phyloP scores from a whole-genome alignment of 37 sponge, comb jelly and placozoan genomes.

The Theonella swinhoei region DNA sequence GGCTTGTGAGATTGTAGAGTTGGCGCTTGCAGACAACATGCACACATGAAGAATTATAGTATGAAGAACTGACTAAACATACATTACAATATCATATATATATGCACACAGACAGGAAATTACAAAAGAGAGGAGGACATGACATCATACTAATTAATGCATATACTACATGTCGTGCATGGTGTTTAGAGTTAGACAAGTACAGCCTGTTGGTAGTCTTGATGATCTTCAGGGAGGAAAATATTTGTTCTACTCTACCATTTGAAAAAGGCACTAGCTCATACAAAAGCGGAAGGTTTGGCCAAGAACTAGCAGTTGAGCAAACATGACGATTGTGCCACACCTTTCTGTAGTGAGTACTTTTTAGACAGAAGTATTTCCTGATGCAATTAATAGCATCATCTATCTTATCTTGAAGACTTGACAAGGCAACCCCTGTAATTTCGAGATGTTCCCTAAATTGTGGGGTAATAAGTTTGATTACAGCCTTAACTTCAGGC shows the following conservation, averaged over 20 bases:
- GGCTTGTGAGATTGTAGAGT: no score
- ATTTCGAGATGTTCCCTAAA: not conserved
- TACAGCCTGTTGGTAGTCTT: not conserved
- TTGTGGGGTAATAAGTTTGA: not conserved
- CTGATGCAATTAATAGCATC: not conserved
- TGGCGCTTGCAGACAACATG: no score
- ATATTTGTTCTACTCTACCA: not conserved
- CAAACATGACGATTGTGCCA: not conserved
- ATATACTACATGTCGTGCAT: no score
- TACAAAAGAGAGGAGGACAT: no score
- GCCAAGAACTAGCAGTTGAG: conserved; percentile 1
- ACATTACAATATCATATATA: no score
- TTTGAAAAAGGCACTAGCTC: conserved; percentile 1
- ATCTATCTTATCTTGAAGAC: conserved; percentile 1
- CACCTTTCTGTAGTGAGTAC: not conserved
- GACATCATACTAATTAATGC: no score
- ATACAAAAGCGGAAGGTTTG: not conserved
- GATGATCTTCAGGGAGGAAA: conserved; percentile 7
- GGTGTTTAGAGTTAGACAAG: no score
- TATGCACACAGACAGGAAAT: no score
- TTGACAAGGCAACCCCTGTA: not conserved
- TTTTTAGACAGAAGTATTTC: not conserved
- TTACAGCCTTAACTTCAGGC: not conserved
- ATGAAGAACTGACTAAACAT: no score
- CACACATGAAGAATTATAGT: no score